Conservation (phyloP, 1,140 invertebrate species). For the Brachionus calyciflorus region DNA sequence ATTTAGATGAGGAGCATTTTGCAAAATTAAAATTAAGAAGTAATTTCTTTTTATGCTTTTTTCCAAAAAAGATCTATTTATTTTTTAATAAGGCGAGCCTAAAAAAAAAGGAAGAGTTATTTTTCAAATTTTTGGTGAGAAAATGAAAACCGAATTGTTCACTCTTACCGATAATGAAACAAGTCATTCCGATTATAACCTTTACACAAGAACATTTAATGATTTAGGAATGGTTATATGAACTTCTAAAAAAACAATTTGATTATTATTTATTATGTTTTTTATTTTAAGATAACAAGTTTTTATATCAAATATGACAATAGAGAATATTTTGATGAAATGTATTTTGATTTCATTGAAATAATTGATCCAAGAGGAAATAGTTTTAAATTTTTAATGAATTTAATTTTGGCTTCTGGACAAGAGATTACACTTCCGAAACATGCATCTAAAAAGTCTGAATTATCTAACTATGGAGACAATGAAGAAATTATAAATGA, state of each 20-base stretch:
- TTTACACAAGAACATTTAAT: constrained; percentile 1
- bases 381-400: constrained; percentile 29
- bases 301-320: neutral
- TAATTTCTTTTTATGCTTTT: neutral
- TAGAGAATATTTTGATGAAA: neutral
- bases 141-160: constrained; percentile 9
- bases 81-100: neutral
- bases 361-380: constrained; percentile 34
- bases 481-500: neutral
- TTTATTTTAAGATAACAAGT: constrained; percentile 1
- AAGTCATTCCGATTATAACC: neutral
- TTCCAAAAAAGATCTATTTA: neutral
- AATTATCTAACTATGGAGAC: neutral
- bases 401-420: neutral
- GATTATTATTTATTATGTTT: too few species aligned
- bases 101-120: neutral
- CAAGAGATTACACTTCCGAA: neutral
- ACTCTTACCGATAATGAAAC: neutral
- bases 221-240: constrained; percentile 5
- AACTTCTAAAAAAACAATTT: too few species aligned
- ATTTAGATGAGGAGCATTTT: neutral
- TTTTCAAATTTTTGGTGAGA: constrained; percentile 3
- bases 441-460: neutral
- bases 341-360: constrained; percentile 1
- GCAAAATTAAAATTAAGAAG: neutral